Base-by-base conservation (phyloP, 2,888 invertebrate genomes). In the Lagria hirta region DNA sequence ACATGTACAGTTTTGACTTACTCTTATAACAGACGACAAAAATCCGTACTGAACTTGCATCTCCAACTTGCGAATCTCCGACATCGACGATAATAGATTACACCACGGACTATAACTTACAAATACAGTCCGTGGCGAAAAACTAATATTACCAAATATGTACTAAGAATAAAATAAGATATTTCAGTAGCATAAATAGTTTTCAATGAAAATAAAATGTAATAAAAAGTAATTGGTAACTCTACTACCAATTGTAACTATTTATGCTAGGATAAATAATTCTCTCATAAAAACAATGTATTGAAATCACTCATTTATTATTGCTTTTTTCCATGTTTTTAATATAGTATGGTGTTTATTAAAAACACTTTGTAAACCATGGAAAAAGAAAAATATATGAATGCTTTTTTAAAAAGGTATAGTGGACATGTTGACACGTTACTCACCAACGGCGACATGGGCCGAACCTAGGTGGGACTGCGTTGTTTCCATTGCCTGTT, bases 401-500 rank as follows among this genome's bases (percentile, higher is more conserved):
- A 58, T 55, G 55, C 30, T 56, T 52, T 46, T 41, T 58, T 54
- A 58, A 49, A 45, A 24, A 45, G 45, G 46, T 43, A 51, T 49
- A 57, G 44, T 58, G 59, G 58, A 57, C 55, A 55, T 61, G 57
- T 55, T 50, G 43, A 56, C 52, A 60, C 62, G 53, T 66, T 71
- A 72, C 72, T 72, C 72, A 72, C 72, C 71, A 66, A 63, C 69
- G 70, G 69, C 71, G 69, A 69, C 69, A 64, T 57, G 65, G 67
- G 70, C 67, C 68, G 68, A 70, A 68, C 69, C 69, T 68, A 64
- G 70, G 69, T 57, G 65, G 70, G 66, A 69, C 70, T 69, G 69
- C 71, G 70, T 68, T 68, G 69, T 62, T 63, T 68, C 72, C 72
- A 71, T 72, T 64, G 66, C 72, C 72, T 72, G 71, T 70, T 72